phyloP scores from a whole-genome alignment of 1,140 invertebrate genomes.

The Venturia canescens region DNA sequence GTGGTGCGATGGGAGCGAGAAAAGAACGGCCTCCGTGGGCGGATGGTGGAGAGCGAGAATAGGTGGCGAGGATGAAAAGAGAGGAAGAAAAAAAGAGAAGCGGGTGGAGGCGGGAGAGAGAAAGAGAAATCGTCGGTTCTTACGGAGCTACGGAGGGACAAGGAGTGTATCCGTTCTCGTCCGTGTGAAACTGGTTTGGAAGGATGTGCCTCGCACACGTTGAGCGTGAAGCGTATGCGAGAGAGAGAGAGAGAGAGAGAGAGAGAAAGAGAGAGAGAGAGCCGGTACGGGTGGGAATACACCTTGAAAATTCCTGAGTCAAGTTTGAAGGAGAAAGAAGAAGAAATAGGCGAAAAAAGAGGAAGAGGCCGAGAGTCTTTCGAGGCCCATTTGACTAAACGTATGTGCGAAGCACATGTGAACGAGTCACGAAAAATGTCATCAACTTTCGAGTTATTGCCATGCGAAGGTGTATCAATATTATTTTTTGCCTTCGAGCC shows the following conservation, averaged over 20 bases:
- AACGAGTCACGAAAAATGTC: neutral
- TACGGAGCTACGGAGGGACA: conserved; percentile 52
- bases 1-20: conserved; percentile 16
- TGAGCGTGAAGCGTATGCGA: neutral
- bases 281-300: conserved; percentile 48
- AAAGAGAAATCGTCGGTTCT: conserved; percentile 56
- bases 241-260: neutral
- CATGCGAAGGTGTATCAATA: too few species aligned
- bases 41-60: conserved; percentile 37
- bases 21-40: conserved; percentile 34
- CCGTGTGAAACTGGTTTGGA: conserved; percentile 73
- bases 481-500: too few species aligned
- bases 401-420: neutral
- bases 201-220: conserved; percentile 69
- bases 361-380: conserved; percentile 9
- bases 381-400: conserved; percentile 36
- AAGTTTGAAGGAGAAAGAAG: conserved; percentile 45
- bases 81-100: conserved; percentile 54
- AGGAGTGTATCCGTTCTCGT: conserved; percentile 65
- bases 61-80: conserved; percentile 48
- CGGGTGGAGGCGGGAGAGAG: conserved; percentile 50
- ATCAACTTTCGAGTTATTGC: neutral
- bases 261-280: neutral
- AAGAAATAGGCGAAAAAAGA: conserved; percentile 46
- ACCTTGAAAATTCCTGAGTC: conserved; percentile 67